These are phyloP conservation scores for Chirona hameri DNA, from an alignment of 2,888 invertebrate genomes.

Conservation along the genomic window DNA sequence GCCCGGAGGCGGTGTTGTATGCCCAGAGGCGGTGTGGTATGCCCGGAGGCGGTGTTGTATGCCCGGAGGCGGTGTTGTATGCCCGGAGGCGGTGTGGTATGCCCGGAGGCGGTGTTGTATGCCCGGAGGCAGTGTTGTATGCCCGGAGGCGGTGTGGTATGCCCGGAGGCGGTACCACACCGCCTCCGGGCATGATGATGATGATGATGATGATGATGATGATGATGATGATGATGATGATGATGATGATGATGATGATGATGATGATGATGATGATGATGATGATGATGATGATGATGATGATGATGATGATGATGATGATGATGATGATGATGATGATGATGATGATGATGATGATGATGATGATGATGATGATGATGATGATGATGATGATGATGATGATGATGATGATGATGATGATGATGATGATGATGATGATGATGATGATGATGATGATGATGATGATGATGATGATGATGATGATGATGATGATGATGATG, in stretches of 20 bases:
- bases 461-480: constrained; percentile 22
- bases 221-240: constrained; percentile 22
- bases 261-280: constrained; percentile 22
- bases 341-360: constrained; percentile 22
- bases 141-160: too few relatives aligned
- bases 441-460: constrained; percentile 22
- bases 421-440: constrained; percentile 22
- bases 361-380: constrained; percentile 10
- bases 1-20: too few relatives aligned
- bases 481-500: too few relatives aligned
- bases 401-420: constrained; percentile 22
- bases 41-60: too few relatives aligned
- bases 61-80: too few relatives aligned
- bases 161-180: too few relatives aligned
- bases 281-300: constrained; percentile 22
- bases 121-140: too few relatives aligned
- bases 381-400: constrained; percentile 22
- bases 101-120: too few relatives aligned
- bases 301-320: constrained; percentile 22
- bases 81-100: too few relatives aligned
- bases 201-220: constrained; percentile 22
- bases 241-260: constrained; percentile 22
- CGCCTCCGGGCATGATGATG: background rate
- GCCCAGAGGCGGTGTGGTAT: too few relatives aligned
- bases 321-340: constrained; percentile 22